Evolutionary conservation across 2,888 invertebrate genomes (phyloP), one percentile per base, ranked within the genome.

Genomic region (Pachliopta kotzebuea): DNA sequence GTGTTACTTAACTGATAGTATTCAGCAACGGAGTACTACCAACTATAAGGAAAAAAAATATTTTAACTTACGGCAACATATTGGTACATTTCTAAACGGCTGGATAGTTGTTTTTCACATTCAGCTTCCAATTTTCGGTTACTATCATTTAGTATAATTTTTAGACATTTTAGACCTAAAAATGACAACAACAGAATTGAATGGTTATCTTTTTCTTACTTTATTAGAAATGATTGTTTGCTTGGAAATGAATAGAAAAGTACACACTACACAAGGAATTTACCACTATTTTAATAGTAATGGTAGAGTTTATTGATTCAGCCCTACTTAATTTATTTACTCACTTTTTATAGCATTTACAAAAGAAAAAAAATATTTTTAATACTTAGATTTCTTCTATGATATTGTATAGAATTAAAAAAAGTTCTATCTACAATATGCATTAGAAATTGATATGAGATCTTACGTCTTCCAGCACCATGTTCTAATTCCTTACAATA

Each of bases 391-490:
- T 1, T 37, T 37, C 14, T 37, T 31, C 9, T 31, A 4, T 14
- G 11, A 37, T 37, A 14, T 37, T 3, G 14, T 37, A 14, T 11
- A 2, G 11, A 31, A 42, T 42, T 42, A 18, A 18, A 42, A 42
- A 42, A 42, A 18, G 8, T 29, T 6, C 7, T 6, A 8, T 29
- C 29, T 29, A 29, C 29, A 29, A 29, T 2, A 29, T 29, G 29
- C 29, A 29, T 31, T 14, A 37, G 17, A 11, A 37, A 37, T 14
- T 37, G 14, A 37, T 37, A 37, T 37, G 31, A 37, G 3, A 45
- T 21, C 95, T 93, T 93, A 98, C 97, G 96, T 93, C 98, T 94
- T 69, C 99, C 98, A 78, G 97, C 96, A 62, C 99, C 99, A 80
- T 96, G 96, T 58, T 95, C 94, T 26, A 98, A 92, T 76, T 95